phyloP scores from a whole-genome alignment of 2,113 vertebrate genomes.

The Lagopus leucura region DNA sequence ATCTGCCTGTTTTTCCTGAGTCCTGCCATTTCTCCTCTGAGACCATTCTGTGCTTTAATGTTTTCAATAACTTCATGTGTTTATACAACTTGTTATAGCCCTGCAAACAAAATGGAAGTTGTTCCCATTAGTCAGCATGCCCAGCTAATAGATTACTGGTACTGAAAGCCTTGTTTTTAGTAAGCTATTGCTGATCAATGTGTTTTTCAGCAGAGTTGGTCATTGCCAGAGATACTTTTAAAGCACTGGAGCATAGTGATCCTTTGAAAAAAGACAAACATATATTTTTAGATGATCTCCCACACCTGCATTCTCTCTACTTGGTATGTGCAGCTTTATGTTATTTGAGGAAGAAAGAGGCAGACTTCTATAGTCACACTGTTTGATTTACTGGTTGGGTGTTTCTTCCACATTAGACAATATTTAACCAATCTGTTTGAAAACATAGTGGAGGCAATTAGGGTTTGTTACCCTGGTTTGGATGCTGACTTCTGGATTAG shows the following conservation, averaged over 20 bases:
- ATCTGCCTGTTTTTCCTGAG: background rate
- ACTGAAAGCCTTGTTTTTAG: background rate
- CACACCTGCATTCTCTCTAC: background rate
- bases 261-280: background rate
- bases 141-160: background rate
- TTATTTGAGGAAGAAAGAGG: background rate
- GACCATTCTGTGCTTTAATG: background rate
- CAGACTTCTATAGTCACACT: background rate
- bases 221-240: background rate
- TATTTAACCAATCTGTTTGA: background rate
- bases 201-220: background rate
- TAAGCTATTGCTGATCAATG: background rate
- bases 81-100: background rate
- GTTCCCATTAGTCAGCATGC: background rate
- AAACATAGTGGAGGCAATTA: background rate
- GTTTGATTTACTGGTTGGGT: background rate
- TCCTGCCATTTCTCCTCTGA: background rate
- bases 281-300: fast-evolving
- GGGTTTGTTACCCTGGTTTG: background rate
- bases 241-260: background rate
- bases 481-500: background rate
- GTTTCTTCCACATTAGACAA: fast-evolving
- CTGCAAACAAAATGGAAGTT: background rate
- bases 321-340: background rate
- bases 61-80: background rate